Percentiles rank a stretch among this genome's conserved stretches.
phyloP scores from a whole-genome alignment of 2,888 invertebrate species.

The Eupithecia vulgata region DNA sequence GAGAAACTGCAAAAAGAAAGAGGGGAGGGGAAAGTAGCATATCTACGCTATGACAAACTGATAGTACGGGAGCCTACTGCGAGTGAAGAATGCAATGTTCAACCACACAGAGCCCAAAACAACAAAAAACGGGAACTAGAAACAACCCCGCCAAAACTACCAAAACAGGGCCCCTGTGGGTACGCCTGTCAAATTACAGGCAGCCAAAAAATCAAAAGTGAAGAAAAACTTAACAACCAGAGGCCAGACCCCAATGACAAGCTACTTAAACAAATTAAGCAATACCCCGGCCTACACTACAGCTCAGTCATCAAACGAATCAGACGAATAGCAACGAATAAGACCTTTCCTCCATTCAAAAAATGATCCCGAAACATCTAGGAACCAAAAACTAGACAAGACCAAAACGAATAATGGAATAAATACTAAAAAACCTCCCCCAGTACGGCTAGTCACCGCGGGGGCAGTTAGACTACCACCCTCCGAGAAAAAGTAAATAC shows the following conservation, averaged over 20 bases:
- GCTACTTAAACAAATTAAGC: too few relatives aligned
- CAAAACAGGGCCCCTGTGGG: neutral
- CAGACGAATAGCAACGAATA: constrained; percentile 2
- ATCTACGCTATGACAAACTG: constrained; percentile 7
- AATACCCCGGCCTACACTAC: neutral
- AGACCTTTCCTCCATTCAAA: neutral
- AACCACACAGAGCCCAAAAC: neutral
- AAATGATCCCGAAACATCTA: neutral
- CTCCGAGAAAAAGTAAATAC: neutral
- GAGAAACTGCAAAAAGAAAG: constrained; percentile 9
- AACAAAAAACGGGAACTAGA: constrained; percentile 11
- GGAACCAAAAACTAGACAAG: neutral
- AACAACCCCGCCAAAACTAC: neutral
- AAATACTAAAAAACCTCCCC: neutral
- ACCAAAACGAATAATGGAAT: neutral
- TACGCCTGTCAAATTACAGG: neutral
- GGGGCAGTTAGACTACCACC: too few relatives aligned
- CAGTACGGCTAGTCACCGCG: neutral
- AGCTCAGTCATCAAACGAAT: constrained; percentile 3
- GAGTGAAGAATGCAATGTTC: too few relatives aligned
- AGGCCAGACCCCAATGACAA: too few relatives aligned
- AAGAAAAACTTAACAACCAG: neutral
- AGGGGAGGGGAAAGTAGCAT: constrained; percentile 7
- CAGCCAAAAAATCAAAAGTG: neutral
- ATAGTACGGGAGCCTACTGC: neutral